Percentiles rank a stretch among this genome's conserved stretches.
phyloP scores from a whole-genome alignment of 2,888 invertebrate species.

The Branchellion lobata region DNA sequence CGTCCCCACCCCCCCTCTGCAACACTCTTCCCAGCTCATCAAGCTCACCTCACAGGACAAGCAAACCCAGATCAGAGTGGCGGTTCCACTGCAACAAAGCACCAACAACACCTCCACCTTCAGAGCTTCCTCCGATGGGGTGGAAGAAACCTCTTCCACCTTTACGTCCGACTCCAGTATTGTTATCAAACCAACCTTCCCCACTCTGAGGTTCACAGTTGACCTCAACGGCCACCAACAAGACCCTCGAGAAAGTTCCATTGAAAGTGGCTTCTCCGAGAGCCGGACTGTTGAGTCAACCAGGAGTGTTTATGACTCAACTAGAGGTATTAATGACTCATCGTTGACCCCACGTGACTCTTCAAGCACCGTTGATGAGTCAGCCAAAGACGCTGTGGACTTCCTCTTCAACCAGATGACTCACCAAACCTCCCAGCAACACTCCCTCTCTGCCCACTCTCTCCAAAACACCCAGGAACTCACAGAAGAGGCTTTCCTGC shows the following conservation, averaged over 20 bases:
- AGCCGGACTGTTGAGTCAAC: constrained; percentile 53
- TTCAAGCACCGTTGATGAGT: background rate
- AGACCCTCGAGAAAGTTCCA: background rate
- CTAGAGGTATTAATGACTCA: too few species aligned
- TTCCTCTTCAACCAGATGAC: constrained; percentile 35
- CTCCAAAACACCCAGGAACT: too few species aligned
- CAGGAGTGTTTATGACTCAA: too few species aligned
- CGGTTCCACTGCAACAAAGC: background rate
- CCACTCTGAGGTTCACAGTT: constrained; percentile 31
- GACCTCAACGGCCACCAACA: background rate
- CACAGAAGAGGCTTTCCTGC: too few species aligned
- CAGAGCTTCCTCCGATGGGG: background rate
- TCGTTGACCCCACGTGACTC: background rate
- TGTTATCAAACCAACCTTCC: constrained; percentile 1
- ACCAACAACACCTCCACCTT: background rate
- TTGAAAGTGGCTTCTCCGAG: constrained; percentile 39
- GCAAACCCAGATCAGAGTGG: constrained; percentile 14
- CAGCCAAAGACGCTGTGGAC: constrained; percentile 12
- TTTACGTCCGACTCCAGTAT: background rate
- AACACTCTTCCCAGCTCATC: background rate
- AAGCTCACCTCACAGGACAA: constrained; percentile 27
- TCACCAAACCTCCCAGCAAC: background rate
- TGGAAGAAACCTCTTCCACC: background rate
- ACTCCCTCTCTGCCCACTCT: background rate
- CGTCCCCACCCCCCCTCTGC: background rate